Evolutionary conservation across 92 coral and sea anemone genomes (phyloP).

Genomic region (Anthopleura xanthogrammica): DNA sequence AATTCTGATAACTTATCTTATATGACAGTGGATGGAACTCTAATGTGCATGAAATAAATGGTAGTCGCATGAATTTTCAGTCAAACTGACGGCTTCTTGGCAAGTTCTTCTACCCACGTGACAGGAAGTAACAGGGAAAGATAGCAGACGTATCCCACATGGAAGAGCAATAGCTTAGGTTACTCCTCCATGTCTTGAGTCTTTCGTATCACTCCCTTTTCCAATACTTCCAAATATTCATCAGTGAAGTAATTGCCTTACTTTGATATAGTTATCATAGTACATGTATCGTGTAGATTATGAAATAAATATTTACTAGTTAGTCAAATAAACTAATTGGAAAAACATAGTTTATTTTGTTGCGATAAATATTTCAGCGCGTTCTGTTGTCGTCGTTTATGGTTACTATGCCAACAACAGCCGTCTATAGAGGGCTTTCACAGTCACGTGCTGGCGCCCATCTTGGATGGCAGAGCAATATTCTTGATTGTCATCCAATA

Average conservation of each 20-base stretch:
- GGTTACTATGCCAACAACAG: not conserved
- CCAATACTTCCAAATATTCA: not conserved
- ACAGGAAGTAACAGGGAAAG: no score
- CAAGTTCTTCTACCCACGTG: no score
- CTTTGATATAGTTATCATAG: not conserved
- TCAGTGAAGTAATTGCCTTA: not conserved
- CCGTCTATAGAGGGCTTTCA: not conserved
- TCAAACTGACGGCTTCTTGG: no score
- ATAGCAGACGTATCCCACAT: no score
- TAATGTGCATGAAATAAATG: no score
- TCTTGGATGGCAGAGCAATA: no score
- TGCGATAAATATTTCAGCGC: not conserved
- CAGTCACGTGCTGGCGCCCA: no score
- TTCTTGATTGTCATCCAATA: no score
- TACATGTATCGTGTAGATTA: not conserved
- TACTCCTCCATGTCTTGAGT: not conserved
- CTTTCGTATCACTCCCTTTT: not conserved
- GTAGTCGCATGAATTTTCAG: no score
- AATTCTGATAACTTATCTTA: no score
- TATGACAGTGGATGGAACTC: not conserved
- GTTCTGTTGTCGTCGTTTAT: not conserved
- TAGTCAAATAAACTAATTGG: not conserved
- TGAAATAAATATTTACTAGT: not conserved
- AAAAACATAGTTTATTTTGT: constrained; percentile 5
- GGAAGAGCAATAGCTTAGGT: not conserved